Evolutionary conservation across 2,888 invertebrate species (phyloP), one percentile per base, ranked within the genome.

Genomic region (Smittia aterrima): DNA sequence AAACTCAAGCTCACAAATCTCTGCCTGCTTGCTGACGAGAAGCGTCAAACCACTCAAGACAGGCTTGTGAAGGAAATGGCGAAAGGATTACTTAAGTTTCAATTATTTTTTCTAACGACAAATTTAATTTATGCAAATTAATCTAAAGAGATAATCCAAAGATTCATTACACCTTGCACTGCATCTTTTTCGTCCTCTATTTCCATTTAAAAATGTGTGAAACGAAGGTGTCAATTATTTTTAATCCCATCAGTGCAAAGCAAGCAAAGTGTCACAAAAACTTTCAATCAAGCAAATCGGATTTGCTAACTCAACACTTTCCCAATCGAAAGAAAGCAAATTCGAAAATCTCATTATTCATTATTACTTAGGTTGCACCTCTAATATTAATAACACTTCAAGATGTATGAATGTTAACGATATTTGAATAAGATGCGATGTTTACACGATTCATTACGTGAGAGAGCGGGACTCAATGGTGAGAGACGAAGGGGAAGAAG

Each of bases 401-500:
- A 47, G 16, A 2, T 16, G 11, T 47, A 13, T n/a, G 47, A 47
- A 47, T 47, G 47, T 47, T 47, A 47, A 47, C 47, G 47, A 47
- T 11, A n/a, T 47, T 47, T 47, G 16, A 47, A 47, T 47, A 47
- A 47, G 16, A 47, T 13, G 47, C 47, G 47, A n/a, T 47, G 47
- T 47, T 47, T 47, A 47, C 47, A 47, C 47, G 47, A 47, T 47
- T 47, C 16, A 47, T 47, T 47, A 47, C 47, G 47, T 47, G 47
- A 47, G 47, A 47, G 16, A 47, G 47, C n/a, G 11, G 47, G 16
- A 47, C 47, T 47, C n/a, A n/a, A 47, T 11, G 16, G 7, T 16
- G 16, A 2, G 16, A 47, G 47, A 4, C 4, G 9, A 38, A 6
- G 16, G 11, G 47, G 4, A 47, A 47, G 16, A 67, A 67, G 41